Base-by-base conservation (phyloP, 2,113 vertebrate genomes). In the Vicugna pacos region DNA sequence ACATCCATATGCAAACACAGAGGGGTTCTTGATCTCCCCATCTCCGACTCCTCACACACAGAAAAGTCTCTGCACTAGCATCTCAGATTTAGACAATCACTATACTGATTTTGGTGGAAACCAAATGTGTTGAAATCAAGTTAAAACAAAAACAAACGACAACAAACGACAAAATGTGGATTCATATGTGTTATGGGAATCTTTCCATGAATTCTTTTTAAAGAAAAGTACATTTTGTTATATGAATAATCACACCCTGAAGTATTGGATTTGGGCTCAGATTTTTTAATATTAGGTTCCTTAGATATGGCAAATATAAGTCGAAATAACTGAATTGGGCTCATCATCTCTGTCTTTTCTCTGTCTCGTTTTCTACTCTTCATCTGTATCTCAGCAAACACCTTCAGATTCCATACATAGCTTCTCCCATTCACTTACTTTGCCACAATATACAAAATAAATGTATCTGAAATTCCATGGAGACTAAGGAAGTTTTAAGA, bases 1-100 rank as follows among this genome's bases (percentile, higher is more conserved):
- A 79, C 52, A 94, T 93, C 72, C 69, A 97, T 87, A 91, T 95
- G 93, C 86, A 97, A 96, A 92, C 79, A 95, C 46, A 89, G 65
- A 84, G 26, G 28, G 58, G 16, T 46, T 89, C 80, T 89, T 89
- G 67, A 97, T 94, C 52, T 86, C 96, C 73, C 77, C 30, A n/a
- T 89, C 80, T 87, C 64, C 91, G 80, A 32, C 35, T 84, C 56
- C 32, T 96, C 46, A 76, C 62, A 93, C 82, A 82, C n/a, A 67
- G 54, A 96, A 93, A 22, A 89, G 38, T 85, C 95, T 96, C 76
- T 88, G 26, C 16, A 73, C 95, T 93, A 95, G 30, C 67, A 93
- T 56, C 89, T 89, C 85, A 95, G 93, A 90, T 96, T 92, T 86
- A 91, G 48, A 82, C 48, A 94, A 88, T 72, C 35, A 62, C n/a